Conservation (phyloP, 2,888 invertebrate genomes). For the Nycteola revayana region DNA sequence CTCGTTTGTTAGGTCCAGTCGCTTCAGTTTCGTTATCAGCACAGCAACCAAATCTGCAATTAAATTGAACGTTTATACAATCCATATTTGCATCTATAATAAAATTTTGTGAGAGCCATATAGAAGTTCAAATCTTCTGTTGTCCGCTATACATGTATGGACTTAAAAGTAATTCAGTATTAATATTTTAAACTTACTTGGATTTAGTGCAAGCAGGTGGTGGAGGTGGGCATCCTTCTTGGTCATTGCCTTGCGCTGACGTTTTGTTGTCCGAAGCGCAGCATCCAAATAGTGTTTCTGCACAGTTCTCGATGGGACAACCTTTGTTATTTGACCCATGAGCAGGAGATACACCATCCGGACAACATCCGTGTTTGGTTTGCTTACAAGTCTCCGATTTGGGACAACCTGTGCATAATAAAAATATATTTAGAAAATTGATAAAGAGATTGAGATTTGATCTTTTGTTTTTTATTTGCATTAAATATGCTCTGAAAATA, state of each 20-base stretch:
- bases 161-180: too few relatives aligned
- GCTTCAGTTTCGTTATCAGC: constrained; percentile 85
- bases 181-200: constrained; percentile 58
- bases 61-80: too few relatives aligned
- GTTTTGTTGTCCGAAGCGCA: constrained; percentile 89
- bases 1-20: constrained; percentile 81
- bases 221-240: constrained; percentile 91
- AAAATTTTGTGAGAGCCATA: too few relatives aligned
- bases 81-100: too few relatives aligned
- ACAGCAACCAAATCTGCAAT: constrained; percentile 85
- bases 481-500: too few relatives aligned
- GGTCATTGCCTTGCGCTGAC: constrained; percentile 89
- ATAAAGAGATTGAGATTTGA: too few relatives aligned
- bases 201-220: constrained; percentile 80
- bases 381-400: constrained; percentile 88
- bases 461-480: too few relatives aligned
- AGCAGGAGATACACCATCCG: constrained; percentile 90
- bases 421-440: too few relatives aligned
- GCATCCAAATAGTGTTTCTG: constrained; percentile 92
- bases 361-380: constrained; percentile 90
- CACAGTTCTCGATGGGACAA: constrained; percentile 89
- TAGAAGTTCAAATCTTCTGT: too few relatives aligned
- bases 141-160: too few relatives aligned
- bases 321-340: constrained; percentile 86
- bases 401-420: constrained; percentile 88